These are phyloP conservation scores for Sebastes goodei DNA, from an alignment of 2,797 vertebrate species.

Conservation along the genomic window DNA sequence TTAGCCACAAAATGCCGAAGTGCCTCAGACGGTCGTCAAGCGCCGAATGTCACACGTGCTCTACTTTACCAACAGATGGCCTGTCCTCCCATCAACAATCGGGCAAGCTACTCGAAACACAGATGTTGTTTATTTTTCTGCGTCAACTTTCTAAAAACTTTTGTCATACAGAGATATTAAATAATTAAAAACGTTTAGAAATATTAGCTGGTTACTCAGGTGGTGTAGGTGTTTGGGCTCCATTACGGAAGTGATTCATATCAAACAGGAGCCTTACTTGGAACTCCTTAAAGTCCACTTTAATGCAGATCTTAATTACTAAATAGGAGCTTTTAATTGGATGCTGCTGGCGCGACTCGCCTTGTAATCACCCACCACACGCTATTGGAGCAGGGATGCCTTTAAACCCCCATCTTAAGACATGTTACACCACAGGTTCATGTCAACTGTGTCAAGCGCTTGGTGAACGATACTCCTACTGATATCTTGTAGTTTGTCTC, in stretches of 20 bases:
- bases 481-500: background rate
- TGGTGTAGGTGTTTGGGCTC: background rate
- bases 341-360: slow-evolving; percentile 32
- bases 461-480: slow-evolving; percentile 28
- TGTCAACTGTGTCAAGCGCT: slow-evolving; percentile 53
- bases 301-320: slow-evolving; percentile 69
- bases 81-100: background rate
- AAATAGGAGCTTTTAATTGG: slow-evolving; percentile 76
- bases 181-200: background rate
- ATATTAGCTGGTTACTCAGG: background rate
- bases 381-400: slow-evolving; percentile 47
- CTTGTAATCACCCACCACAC: slow-evolving; percentile 63
- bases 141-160: background rate
- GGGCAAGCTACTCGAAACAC: background rate
- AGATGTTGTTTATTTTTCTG: background rate
- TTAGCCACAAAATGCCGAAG: slow-evolving; percentile 56
- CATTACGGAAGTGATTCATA: background rate
- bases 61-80: slow-evolving; percentile 52
- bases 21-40: slow-evolving; percentile 35
- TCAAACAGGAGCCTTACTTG: slow-evolving; percentile 3
- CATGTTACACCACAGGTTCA: slow-evolving; percentile 64
- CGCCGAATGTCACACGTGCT: slow-evolving; percentile 60
- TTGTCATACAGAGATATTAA: background rate
- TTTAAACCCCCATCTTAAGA: slow-evolving; percentile 62
- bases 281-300: slow-evolving; percentile 37